Evolutionary conservation across 2,888 invertebrate species (phyloP), one percentile per base, ranked within the genome.

Genomic region (Teleogryllus oceanicus): DNA sequence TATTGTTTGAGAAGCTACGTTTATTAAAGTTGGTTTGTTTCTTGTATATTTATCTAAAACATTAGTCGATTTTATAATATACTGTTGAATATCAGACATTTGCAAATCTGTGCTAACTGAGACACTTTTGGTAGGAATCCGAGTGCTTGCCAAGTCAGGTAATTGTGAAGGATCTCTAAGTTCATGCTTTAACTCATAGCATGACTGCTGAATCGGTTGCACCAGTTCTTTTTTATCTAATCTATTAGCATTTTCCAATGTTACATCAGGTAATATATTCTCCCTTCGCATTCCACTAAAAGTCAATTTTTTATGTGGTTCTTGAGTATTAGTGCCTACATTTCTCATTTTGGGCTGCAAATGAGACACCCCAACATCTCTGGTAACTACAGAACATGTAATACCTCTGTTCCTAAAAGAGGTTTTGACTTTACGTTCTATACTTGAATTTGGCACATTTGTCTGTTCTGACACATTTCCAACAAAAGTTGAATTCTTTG

Each of bases 351-450:
- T 84, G 83, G 86, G 86, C 83, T 86, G 86, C 76, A 86, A 87
- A 82, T 88, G 87, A n/a, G 88, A 88, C 76, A 90, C 90, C 5
- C 92, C 92, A 79, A 93, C 88, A 85, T 92, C 92, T 81, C 93
- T 87, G 1, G 91, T 91, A 81, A 91, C 86, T 50, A 90, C 90
- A 8, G 89, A 87, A 83, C 90, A 91, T 86, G 92, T 93, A 2
- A 92, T 91, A 78, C 91, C 92, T 82, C 92, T 90, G 85, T 92
- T 92, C 83, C 92, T 75, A n/a, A 51, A 37, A 49, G 62, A 18
- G 13, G 62, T 62, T 62, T 62, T 62, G n/a, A 62, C n/a, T 37
- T 37, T 37, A 5, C 37, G 37, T 37, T 37, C 37, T 37, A 37
- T 37, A 37, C 37, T 37, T 37, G 37, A 37, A 37, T 37, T 37